A percentile compares a stretch with the other conserved stretches of the same genome.
Evolutionary conservation across 2,888 invertebrate genomes (phyloP).

Genomic region (Melinaea marsaeus): DNA sequence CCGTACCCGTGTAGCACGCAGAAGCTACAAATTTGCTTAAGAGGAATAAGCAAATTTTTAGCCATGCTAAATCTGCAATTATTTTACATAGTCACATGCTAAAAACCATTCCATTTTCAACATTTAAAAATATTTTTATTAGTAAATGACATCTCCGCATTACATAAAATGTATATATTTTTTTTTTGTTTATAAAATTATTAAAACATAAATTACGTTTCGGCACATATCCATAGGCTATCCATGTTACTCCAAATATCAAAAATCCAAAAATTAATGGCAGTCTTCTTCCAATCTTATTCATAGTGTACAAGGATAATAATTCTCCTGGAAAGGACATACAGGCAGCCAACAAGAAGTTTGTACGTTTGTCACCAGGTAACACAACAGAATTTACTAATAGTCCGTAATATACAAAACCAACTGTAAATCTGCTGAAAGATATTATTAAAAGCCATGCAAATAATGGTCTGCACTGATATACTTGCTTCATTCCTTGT

Average conservation of each 20-base stretch:
- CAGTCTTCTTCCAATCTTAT: constrained; percentile 55
- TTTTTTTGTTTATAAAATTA: background rate
- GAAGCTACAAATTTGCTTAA: constrained; percentile 80
- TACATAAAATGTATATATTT: background rate
- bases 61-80: constrained; percentile 38
- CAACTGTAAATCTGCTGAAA: constrained; percentile 51
- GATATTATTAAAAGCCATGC: constrained; percentile 48
- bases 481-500: constrained; percentile 47
- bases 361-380: constrained; percentile 62
- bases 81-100: too few species aligned
- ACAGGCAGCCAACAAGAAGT: constrained; percentile 58
- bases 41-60: constrained; percentile 67
- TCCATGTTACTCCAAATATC: constrained; percentile 47
- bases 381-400: constrained; percentile 61
- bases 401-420: constrained; percentile 63
- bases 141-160: too few species aligned
- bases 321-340: constrained; percentile 67
- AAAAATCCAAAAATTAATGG: constrained; percentile 53
- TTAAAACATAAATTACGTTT: constrained; percentile 43
- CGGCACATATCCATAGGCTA: constrained; percentile 49
- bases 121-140: too few species aligned
- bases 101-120: too few species aligned
- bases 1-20: constrained; percentile 78
- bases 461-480: constrained; percentile 51
- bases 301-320: constrained; percentile 56